These are phyloP conservation scores for Apogon hyalosoma DNA, from an alignment of 2,797 vertebrate species.

Conservation along the genomic window DNA sequence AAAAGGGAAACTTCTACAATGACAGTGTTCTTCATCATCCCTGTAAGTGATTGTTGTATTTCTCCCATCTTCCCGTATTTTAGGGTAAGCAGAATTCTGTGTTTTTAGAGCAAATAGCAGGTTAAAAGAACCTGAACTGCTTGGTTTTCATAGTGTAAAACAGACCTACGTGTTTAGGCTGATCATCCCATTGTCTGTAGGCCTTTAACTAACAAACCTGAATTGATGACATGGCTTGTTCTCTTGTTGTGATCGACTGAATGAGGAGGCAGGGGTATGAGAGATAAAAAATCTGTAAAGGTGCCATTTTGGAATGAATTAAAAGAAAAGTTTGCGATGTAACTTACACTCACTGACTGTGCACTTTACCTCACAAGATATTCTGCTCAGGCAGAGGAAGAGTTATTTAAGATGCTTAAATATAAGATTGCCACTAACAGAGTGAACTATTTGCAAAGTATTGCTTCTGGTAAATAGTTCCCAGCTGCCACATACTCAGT, in stretches of 20 bases:
- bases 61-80: slow-evolving; percentile 33
- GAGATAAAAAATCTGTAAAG: slow-evolving; percentile 24
- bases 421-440: slow-evolving; percentile 67
- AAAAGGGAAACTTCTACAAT: slow-evolving; percentile 52
- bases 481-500: slow-evolving; percentile 72
- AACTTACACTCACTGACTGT: slow-evolving; percentile 57
- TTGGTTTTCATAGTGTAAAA: slow-evolving; percentile 45
- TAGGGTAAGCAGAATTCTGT: slow-evolving; percentile 58
- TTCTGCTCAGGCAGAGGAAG: slow-evolving; percentile 52
- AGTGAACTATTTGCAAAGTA: slow-evolving; percentile 74
- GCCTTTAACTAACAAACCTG: slow-evolving; percentile 61
- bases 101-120: slow-evolving; percentile 59
- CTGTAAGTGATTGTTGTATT: slow-evolving; percentile 65
- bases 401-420: slow-evolving; percentile 58
- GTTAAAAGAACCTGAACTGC: slow-evolving; percentile 33
- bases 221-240: slow-evolving; percentile 48
- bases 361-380: slow-evolving; percentile 74
- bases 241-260: slow-evolving; percentile 58
- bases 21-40: slow-evolving; percentile 46
- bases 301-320: slow-evolving; percentile 56
- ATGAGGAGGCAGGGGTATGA: slow-evolving; percentile 75
- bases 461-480: slow-evolving; percentile 70
- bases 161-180: slow-evolving; percentile 23
- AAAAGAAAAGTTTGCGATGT: slow-evolving; percentile 38
- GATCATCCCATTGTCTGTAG: slow-evolving; percentile 54